Conservation (phyloP, 1,140 invertebrate genomes). For the Trachymyrmex septentrionalis region DNA sequence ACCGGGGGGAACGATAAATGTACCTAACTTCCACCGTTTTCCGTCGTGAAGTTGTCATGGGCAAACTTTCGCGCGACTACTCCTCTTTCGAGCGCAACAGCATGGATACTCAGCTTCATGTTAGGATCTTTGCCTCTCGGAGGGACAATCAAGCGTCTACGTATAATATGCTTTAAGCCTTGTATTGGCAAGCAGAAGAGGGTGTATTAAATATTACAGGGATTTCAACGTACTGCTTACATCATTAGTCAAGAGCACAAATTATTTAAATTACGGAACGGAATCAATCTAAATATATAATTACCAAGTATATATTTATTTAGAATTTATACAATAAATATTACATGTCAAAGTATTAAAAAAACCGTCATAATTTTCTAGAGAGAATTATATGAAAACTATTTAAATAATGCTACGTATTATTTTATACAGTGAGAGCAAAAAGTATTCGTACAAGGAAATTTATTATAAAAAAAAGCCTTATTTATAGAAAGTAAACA, state of each 20-base stretch:
- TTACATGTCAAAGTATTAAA: neutral
- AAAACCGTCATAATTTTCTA: neutral
- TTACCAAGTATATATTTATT: neutral
- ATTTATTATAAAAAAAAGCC: no score
- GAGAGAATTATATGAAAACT: neutral
- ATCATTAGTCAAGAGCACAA: neutral
- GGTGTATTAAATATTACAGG: neutral
- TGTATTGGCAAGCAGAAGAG: neutral
- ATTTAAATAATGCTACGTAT: neutral
- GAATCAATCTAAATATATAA: neutral
- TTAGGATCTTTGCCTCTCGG: neutral
- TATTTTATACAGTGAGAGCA: neutral
- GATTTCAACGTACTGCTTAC: neutral
- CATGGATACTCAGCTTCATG: neutral
- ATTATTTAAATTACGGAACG: neutral
- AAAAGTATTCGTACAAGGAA: no score
- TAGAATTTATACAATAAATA: neutral
- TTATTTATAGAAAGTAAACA: no score
- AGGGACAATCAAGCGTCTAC: slow-evolving; percentile 2
- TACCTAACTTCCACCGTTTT: slow-evolving; percentile 58
- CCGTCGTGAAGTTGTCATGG: slow-evolving; percentile 42
- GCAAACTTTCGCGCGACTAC: slow-evolving; percentile 40
- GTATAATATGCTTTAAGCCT: slow-evolving; percentile 13
- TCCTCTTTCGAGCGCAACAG: slow-evolving; percentile 34
- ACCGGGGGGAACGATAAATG: slow-evolving; percentile 40